Conservation (phyloP, 2,888 invertebrate genomes). For the Spatulosminthurus flaviceps region DNA sequence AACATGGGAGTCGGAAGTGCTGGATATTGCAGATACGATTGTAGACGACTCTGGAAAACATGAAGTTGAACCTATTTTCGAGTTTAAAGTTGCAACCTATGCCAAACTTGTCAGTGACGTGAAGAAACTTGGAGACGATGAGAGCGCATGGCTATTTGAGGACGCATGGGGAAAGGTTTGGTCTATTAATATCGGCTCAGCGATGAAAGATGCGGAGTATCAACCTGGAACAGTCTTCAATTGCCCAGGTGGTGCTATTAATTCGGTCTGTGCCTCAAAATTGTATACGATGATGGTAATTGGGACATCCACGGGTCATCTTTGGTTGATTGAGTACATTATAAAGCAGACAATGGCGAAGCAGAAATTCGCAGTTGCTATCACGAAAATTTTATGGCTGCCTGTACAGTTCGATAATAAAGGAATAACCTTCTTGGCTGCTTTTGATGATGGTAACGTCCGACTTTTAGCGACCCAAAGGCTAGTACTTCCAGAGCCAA, state of each 20-base stretch:
- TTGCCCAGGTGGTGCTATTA: slow-evolving; percentile 80
- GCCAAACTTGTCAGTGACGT: slow-evolving; percentile 71
- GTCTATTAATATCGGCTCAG: slow-evolving; percentile 75
- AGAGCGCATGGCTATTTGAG: slow-evolving; percentile 72
- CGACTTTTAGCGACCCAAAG: slow-evolving; percentile 67
- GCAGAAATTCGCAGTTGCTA: slow-evolving; percentile 72
- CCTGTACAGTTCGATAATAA: slow-evolving; percentile 72
- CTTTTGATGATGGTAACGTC: slow-evolving; percentile 78
- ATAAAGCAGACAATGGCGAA: slow-evolving; percentile 72
- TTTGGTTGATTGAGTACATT: slow-evolving; percentile 78
- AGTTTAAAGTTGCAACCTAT: slow-evolving; percentile 73
- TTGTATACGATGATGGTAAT: slow-evolving; percentile 77
- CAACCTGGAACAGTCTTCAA: slow-evolving; percentile 71
- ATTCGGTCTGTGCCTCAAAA: slow-evolving; percentile 76
- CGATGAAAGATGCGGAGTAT: slow-evolving; percentile 66
- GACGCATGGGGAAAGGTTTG: slow-evolving; percentile 88
- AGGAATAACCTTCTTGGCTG: slow-evolving; percentile 75
- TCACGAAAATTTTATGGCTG: slow-evolving; percentile 74
- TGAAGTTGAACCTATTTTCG: slow-evolving; percentile 86
- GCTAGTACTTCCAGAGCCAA: slow-evolving; percentile 22
- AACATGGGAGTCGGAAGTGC: slow-evolving; percentile 90
- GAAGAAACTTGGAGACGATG: slow-evolving; percentile 68
- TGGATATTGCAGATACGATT: slow-evolving; percentile 85
- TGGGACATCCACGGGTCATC: slow-evolving; percentile 77
- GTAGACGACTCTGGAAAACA: slow-evolving; percentile 79